phyloP scores from a whole-genome alignment of 2,113 vertebrate genomes.

The Cygnus atratus region DNA sequence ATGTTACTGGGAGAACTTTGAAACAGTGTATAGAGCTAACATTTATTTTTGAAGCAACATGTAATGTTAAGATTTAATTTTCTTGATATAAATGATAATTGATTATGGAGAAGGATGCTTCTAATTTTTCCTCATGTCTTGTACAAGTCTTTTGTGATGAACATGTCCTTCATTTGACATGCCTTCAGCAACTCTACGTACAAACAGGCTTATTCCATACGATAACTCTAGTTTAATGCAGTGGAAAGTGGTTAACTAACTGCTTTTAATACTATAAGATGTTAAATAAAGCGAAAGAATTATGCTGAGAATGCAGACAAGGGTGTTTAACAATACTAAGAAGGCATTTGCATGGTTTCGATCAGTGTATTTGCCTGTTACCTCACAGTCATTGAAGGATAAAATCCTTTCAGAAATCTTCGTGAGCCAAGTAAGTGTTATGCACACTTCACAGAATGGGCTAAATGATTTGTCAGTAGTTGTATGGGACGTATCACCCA shows the following conservation, averaged over 20 bases:
- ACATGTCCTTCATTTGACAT: background rate
- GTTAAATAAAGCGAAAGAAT: background rate
- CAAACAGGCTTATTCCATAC: background rate
- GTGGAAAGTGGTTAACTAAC: background rate
- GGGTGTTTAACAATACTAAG: background rate
- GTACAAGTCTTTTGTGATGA: background rate
- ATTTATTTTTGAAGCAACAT: background rate
- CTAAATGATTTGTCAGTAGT: background rate
- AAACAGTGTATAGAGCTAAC: background rate
- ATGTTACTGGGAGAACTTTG: background rate
- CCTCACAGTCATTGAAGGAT: background rate
- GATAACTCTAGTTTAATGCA: background rate
- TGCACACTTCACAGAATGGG: background rate
- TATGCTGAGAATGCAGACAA: accelerated
- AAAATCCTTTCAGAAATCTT: background rate
- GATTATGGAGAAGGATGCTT: background rate
- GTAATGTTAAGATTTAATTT: background rate
- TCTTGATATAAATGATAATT: background rate
- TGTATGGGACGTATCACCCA: background rate
- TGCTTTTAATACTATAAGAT: background rate
- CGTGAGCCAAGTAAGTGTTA: background rate
- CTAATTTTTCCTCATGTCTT: background rate
- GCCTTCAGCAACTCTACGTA: background rate
- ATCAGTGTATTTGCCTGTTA: background rate
- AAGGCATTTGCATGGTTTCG: background rate